Percentiles rank a stretch among this genome's conserved stretches.
Evolutionary conservation across 2,113 vertebrate genomes (phyloP).

Genomic region (Elanus axillaris): DNA sequence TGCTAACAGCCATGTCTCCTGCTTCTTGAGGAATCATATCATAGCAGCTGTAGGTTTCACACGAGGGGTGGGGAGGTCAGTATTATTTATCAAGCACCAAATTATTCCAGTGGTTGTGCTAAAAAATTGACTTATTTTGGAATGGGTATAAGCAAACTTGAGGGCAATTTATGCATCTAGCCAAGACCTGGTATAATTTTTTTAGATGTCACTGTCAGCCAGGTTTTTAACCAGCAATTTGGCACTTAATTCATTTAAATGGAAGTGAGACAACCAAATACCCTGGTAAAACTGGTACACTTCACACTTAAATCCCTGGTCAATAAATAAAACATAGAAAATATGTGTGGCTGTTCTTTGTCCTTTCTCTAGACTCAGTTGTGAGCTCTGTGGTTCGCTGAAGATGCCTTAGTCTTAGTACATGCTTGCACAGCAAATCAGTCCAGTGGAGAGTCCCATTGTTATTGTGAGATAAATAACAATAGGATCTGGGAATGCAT

Average conservation of each 20-base stretch:
- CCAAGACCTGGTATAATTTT: background rate
- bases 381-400: background rate
- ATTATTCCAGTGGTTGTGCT: background rate
- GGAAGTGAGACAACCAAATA: background rate
- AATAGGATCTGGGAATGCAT: background rate
- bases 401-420: background rate
- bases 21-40: background rate
- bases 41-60: background rate
- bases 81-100: background rate
- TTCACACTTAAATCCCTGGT: background rate
- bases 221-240: background rate
- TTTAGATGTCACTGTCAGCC: background rate
- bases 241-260: background rate
- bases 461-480: background rate
- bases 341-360: background rate
- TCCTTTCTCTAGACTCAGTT: background rate
- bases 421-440: background rate
- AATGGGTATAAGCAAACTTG: background rate
- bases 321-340: background rate
- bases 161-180: background rate
- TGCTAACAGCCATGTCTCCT: background rate
- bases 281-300: background rate
- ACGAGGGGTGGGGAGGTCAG: background rate
- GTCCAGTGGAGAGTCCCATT: background rate
- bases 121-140: background rate